These are phyloP conservation scores for Lycophotia porphyrea DNA, from an alignment of 2,888 invertebrate species.

Conservation along the genomic window DNA sequence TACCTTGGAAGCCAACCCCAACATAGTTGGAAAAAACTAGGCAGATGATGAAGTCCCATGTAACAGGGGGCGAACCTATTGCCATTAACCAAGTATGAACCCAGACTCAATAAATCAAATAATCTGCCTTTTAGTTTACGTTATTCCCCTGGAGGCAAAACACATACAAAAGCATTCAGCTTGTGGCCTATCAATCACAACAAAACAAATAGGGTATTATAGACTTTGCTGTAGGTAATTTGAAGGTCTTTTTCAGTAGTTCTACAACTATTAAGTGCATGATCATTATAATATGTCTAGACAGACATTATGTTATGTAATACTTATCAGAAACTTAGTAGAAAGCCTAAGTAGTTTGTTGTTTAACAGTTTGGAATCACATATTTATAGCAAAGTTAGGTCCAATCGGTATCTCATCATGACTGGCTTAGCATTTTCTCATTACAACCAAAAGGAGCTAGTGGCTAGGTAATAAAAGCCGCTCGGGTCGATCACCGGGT, in stretches of 20 bases:
- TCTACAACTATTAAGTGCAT: slow-evolving; percentile 7
- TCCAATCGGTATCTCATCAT: neutral
- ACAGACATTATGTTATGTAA: neutral
- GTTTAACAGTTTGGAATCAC: neutral
- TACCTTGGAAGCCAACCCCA: neutral
- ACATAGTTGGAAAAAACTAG: neutral
- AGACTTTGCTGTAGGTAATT: neutral
- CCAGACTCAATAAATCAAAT: neutral
- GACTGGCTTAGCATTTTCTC: neutral
- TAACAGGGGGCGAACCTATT: neutral
- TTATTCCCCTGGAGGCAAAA: neutral
- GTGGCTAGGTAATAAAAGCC: too few species aligned
- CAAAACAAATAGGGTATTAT: neutral
- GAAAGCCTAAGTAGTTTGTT: neutral
- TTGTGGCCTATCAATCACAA: neutral
- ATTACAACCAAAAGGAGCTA: too few species aligned
- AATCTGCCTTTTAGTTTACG: neutral
- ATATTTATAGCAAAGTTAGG: neutral
- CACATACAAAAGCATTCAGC: neutral
- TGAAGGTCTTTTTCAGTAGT: neutral
- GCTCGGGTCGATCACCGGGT: too few species aligned
- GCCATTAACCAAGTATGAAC: neutral
- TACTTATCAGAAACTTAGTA: neutral
- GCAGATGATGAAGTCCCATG: neutral
- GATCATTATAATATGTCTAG: slow-evolving; percentile 8